Evolutionary conservation across 2,888 invertebrate species (phyloP).

Genomic region (Eurytoma adleriae): DNA sequence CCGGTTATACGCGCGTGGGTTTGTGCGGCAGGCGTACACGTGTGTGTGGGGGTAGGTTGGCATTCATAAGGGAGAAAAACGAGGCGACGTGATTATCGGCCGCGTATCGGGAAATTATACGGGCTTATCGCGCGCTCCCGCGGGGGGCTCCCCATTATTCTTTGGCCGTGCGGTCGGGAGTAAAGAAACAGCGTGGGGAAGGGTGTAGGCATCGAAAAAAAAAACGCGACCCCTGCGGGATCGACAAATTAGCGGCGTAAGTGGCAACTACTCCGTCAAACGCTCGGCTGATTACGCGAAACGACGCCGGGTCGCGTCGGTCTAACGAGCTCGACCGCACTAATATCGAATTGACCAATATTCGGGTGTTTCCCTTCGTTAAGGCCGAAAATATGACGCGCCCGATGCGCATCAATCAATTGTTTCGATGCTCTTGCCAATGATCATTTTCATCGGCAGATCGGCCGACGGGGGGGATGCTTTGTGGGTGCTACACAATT

Average conservation of each 20-base stretch:
- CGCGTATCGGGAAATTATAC: conserved; percentile 23
- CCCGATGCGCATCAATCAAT: not conserved
- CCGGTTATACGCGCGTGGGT: not conserved
- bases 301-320: not conserved
- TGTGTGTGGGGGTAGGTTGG: not conserved
- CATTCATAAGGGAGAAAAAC: conserved; percentile 37
- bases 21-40: not conserved
- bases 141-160: conserved; percentile 31
- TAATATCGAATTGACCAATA: not conserved
- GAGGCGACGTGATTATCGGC: conserved; percentile 4
- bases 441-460: too few relatives aligned
- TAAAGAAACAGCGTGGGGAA: not conserved
- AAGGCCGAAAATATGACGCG: not conserved
- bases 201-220: not conserved
- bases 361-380: not conserved
- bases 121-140: conserved; percentile 23
- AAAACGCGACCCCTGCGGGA: not conserved
- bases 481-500: too few relatives aligned
- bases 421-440: not conserved
- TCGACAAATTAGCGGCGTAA: conserved; percentile 14
- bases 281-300: conserved; percentile 17
- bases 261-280: not conserved
- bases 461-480: too few relatives aligned
- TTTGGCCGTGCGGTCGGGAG: not conserved
- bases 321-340: not conserved